A percentile compares a stretch with the other conserved stretches of the same genome.
Evolutionary conservation across 2,888 invertebrate species (phyloP).

Genomic region (Hyposoter didymator): DNA sequence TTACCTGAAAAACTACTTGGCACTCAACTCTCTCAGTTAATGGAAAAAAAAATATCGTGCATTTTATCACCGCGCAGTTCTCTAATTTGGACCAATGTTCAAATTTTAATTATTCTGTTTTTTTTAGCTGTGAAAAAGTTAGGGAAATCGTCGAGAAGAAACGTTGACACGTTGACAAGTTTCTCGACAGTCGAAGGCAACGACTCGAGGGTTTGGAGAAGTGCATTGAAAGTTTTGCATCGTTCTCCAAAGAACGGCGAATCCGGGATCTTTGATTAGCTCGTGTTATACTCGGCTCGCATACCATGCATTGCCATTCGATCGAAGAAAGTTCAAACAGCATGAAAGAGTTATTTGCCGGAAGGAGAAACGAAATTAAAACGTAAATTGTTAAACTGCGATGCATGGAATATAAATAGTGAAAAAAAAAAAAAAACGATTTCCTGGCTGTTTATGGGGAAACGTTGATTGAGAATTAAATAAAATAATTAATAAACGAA

Average conservation of each 20-base stretch:
- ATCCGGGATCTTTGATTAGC: constrained; percentile 25
- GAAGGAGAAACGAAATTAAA: constrained; percentile 31
- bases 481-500: constrained; percentile 44
- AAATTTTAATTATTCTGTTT: too few relatives aligned
- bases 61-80: too few relatives aligned
- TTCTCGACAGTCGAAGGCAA: not conserved
- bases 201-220: not conserved
- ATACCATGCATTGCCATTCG: constrained; percentile 62
- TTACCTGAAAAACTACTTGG: not conserved
- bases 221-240: constrained; percentile 28
- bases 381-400: constrained; percentile 47
- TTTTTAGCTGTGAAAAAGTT: not conserved
- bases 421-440: constrained; percentile 17
- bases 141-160: not conserved
- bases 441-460: constrained; percentile 3
- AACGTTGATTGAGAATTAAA: constrained; percentile 55
- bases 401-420: constrained; percentile 33
- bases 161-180: not conserved
- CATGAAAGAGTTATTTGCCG: constrained; percentile 53
- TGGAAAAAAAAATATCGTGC: too few relatives aligned
- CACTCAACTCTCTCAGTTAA: not conserved
- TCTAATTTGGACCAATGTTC: too few relatives aligned
- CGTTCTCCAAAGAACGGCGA: not conserved
- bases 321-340: constrained; percentile 31
- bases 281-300: constrained; percentile 36